A percentile compares a stretch with the other conserved stretches of the same genome.
phyloP scores from a whole-genome alignment of 1,140 invertebrate species.

The Mamestra configurata region DNA sequence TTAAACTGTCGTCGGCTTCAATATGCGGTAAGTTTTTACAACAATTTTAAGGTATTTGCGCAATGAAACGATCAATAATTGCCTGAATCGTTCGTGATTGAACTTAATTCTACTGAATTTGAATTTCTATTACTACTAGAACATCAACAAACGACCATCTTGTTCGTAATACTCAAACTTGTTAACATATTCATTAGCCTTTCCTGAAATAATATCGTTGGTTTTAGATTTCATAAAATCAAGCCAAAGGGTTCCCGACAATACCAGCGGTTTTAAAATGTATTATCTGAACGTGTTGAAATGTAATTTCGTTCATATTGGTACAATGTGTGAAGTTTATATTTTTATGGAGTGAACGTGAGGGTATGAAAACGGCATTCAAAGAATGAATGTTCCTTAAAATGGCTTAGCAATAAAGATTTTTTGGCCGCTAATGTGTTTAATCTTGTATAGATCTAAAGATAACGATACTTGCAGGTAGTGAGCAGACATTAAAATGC shows the following conservation, averaged over 20 bases:
- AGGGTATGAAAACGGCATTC: slow-evolving; percentile 43
- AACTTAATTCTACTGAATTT: slow-evolving; percentile 21
- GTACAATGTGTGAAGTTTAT: slow-evolving; percentile 50
- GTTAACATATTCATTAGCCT: slow-evolving; percentile 16
- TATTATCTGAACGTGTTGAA: slow-evolving; percentile 39
- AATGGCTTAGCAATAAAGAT: slow-evolving; percentile 42
- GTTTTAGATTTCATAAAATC: slow-evolving; percentile 19
- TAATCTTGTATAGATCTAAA: slow-evolving; percentile 39
- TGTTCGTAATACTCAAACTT: not conserved
- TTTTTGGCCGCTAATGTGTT: slow-evolving; percentile 42
- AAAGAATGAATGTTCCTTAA: slow-evolving; percentile 43
- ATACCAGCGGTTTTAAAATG: slow-evolving; percentile 22
- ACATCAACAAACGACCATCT: slow-evolving; percentile 22
- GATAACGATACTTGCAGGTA: slow-evolving; percentile 21
- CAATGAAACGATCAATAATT: not conserved
- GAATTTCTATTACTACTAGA: slow-evolving; percentile 14
- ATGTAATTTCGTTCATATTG: slow-evolving; percentile 41
- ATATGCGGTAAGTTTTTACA: not conserved
- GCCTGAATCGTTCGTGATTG: not conserved
- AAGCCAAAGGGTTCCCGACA: not conserved
- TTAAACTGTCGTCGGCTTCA: slow-evolving; percentile 23
- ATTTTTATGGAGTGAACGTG: slow-evolving; percentile 45
- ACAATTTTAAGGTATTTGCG: not conserved
- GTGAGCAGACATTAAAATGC: slow-evolving; percentile 12
- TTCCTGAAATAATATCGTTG: slow-evolving; percentile 1